Base-by-base conservation (phyloP, 2,113 vertebrate species). In the Rafetus swinhoei region DNA sequence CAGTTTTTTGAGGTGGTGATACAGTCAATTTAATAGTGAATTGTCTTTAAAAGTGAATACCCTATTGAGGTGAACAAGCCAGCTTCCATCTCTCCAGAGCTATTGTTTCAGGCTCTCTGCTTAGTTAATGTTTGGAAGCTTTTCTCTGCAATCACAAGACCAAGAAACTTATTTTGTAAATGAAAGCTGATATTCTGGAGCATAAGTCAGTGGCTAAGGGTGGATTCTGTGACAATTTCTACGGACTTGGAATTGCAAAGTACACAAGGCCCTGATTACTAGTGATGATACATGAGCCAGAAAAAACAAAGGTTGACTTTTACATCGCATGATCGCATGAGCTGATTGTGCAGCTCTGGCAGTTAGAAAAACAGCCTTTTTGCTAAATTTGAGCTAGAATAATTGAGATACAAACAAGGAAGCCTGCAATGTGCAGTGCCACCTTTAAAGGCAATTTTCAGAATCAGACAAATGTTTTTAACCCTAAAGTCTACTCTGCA, bases 1-100 rank as follows among this genome's bases (percentile, higher is more conserved):
- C 93, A 90, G 21, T 85, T 96, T 97, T 96, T 94, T 85, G 74
- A 94, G 91, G 82, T 83, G 60, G 90, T 94, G 94, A 93, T 94
- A 93, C 95, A 96, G 96, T 97, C 96, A 95, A 93, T 79, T 94
- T 93, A 94, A 53, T 39, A 39, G 39, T 39, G 39, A 39, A 39
- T 39, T 39, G 39, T 39, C 39, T 29, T 88, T 92, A 59, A 84
- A 95, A 90, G 52, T 22, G 54, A 5, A 94, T 55, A 81, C 74
- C 19, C 56, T 79, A 60, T 45, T 57, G 81, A 90, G 93, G 85
- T 92, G 81, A 96, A 77, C 10, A 35, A 77, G 45, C 13, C 76
- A 87, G 85, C 9, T 54, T 25, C 79, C 89, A 56, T 18, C 53
- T 18, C 45, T 13, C 22, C 22, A 79, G 7, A 54, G 39, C 62